Base-by-base conservation (phyloP, 2,113 vertebrate genomes). In the Mugil cephalus region DNA sequence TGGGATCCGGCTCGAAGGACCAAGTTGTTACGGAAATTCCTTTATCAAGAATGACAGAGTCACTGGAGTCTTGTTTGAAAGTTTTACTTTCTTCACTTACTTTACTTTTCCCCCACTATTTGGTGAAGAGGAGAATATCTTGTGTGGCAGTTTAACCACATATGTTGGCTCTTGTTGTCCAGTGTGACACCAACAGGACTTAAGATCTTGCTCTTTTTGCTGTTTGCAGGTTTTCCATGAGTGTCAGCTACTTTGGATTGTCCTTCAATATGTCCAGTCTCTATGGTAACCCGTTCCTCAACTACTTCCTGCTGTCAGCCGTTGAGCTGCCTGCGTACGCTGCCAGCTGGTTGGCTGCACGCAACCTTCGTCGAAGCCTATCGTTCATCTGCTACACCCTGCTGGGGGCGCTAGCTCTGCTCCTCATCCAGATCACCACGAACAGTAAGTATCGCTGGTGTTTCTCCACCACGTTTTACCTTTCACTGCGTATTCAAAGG, bases 261-360 rank as follows among this genome's bases (percentile, higher is more conserved):
- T 77, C 77, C 4, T 91, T 89, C 59, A 86, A 81, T 54, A 53
- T 51, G 46, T 83, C 87, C 0, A 9, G 43, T 53, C 69, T 91
- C 7, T 6, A 15, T 17, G 83, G 87, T 0, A 85, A 67, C 66
- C 85, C 79, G 7, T 89, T 51, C 52, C 21, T 89, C 4, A 91
- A 85, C 69, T 74, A 89, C 56, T 36, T 85, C 51, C 69, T 86
- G 54, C 1, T 80, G 12, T 1, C 68, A 0, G 47, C 10, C 0
- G 46, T 89, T 7, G 79, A 91, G n/a, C 1, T 88, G 10, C 83
- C 85, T 0, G 79, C 56, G 0, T 84, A 47, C 11, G 0, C n/a
- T 1, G 18, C 13, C 11, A 64, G 64, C 74, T 89, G 77, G 73
- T 0, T 84, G 55, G 24, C 39, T 0, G 21, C 55, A 1, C 45